Base-by-base conservation (phyloP, 2,113 vertebrate species). In the Mobula birostris region DNA sequence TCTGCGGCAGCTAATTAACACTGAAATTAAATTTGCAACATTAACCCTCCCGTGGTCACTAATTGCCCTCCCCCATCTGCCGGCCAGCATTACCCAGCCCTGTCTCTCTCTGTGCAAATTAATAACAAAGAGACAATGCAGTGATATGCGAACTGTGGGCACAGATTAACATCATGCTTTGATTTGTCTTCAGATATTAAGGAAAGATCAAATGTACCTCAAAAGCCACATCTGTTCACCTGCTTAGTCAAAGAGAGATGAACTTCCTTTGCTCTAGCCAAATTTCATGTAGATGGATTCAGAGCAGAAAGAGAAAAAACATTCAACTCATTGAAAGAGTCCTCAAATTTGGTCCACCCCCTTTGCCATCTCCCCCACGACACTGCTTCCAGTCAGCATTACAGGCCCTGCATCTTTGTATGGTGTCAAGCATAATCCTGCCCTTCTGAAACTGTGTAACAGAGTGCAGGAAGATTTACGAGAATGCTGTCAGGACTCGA, bases 11-110 rank as follows among this genome's bases (percentile, higher is more conserved):
- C 68, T 93, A 72, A 74, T 93, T 93, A 93, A 93, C 40, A 74
- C 91, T 93, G 91, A 93, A 93, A 93, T 93, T 93, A 93, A 93
- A 93, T 93, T 48, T 93, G 91, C 91, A 29, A 74, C 24, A 66
- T 93, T 93, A 93, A 93, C 68, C 85, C 85, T 90, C 85, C 85
- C 85, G 63, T 68, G 85, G 85, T 90, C 85, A 90, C 61, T 74
- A 93, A 93, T 74, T 93, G 91, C 40, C 66, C 36, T 74, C 70
- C 85, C 63, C 91, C 91, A 93, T 93, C 91, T 93, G 91, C 91
- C 40, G 40, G 68, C 36, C 70, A 72, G 21, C 85, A 66, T 19
- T 90, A 66, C 85, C 63, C 85, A 90, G 66, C 91, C 68, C 70
- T 14, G 70, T 56, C 21, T 76, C 91, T 74, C 68, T 90, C 85